Percentiles rank a stretch among this genome's conserved stretches.
Evolutionary conservation across 2,888 invertebrate species (phyloP).

Genomic region (Acleris literana): DNA sequence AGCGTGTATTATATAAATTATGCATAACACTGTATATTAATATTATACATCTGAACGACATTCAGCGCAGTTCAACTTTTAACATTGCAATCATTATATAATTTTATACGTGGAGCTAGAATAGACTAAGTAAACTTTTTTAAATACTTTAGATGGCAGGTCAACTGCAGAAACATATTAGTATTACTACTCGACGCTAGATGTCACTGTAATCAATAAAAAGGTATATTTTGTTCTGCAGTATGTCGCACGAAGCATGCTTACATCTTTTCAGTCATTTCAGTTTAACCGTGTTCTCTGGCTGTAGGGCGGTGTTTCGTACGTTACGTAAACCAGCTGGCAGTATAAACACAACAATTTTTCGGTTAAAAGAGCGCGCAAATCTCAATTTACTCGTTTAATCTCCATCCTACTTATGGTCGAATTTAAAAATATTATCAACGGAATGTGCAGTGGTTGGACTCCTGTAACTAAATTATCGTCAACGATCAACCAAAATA

Average conservation of each 20-base stretch:
- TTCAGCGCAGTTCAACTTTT: too few species aligned
- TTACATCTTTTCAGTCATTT: conserved; percentile 67
- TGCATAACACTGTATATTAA: too few species aligned
- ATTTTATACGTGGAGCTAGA: too few species aligned
- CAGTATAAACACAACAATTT: conserved; percentile 58
- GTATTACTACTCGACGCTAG: conserved; percentile 56
- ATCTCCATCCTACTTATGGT: background rate
- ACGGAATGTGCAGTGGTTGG: conserved; percentile 9
- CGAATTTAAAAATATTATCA: conserved; percentile 7
- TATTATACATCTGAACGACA: too few species aligned
- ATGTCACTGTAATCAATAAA: conserved; percentile 43
- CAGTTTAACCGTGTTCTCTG: conserved; percentile 73
- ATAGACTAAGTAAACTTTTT: too few species aligned
- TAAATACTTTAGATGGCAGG: too few species aligned
- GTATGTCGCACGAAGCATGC: conserved; percentile 37
- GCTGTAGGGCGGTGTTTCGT: conserved; percentile 73
- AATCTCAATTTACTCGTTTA: conserved; percentile 7
- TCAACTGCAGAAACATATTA: conserved; percentile 25
- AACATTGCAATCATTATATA: too few species aligned
- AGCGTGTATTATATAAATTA: too few species aligned
- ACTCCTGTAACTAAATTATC: conserved; percentile 30
- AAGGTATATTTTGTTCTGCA: conserved; percentile 12
- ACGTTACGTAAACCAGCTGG: conserved; percentile 73
- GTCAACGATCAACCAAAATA: conserved; percentile 44
- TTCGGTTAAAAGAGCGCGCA: conserved; percentile 24